Evolutionary conservation across 1,140 invertebrate species (phyloP).

Genomic region (Octopus bimaculoides): DNA sequence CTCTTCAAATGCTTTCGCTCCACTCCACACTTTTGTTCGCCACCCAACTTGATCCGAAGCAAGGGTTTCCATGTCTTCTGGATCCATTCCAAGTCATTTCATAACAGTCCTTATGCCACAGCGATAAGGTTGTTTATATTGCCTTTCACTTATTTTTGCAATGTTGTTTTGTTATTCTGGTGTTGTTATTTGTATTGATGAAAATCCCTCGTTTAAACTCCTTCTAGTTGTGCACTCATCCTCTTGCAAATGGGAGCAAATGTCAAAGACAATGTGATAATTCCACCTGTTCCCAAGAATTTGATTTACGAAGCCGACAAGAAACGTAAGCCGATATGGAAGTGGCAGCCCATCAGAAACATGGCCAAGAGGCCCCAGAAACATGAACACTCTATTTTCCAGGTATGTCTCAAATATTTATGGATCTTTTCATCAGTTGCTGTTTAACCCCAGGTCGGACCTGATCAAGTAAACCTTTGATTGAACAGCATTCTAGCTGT

Average conservation of each 20-base stretch:
- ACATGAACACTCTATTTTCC: conserved; percentile 32
- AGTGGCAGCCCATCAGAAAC: conserved; percentile 42
- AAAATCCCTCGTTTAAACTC: background rate
- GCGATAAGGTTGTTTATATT: background rate
- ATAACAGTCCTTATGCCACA: too few species aligned
- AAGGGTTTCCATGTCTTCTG: too few species aligned
- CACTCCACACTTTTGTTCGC: too few species aligned
- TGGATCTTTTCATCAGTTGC: too few species aligned
- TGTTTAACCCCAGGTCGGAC: too few species aligned
- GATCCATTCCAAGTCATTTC: too few species aligned
- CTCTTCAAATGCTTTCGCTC: too few species aligned
- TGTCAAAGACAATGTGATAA: conserved; percentile 43
- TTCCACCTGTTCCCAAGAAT: conserved; percentile 21
- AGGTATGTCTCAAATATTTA: conserved; percentile 23
- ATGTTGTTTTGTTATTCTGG: too few species aligned
- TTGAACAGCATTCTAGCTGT: too few species aligned
- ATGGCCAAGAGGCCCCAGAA: conserved; percentile 22
- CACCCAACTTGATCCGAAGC: too few species aligned
- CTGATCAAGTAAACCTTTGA: too few species aligned
- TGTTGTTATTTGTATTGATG: too few species aligned
- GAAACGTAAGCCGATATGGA: conserved; percentile 37
- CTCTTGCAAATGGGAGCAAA: conserved; percentile 57
- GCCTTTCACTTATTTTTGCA: background rate
- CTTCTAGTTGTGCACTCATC: conserved; percentile 56
- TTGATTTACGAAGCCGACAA: conserved; percentile 21